These are phyloP conservation scores for Eupithecia pulchellata DNA, from an alignment of 2,888 invertebrate species.

Conservation along the genomic window DNA sequence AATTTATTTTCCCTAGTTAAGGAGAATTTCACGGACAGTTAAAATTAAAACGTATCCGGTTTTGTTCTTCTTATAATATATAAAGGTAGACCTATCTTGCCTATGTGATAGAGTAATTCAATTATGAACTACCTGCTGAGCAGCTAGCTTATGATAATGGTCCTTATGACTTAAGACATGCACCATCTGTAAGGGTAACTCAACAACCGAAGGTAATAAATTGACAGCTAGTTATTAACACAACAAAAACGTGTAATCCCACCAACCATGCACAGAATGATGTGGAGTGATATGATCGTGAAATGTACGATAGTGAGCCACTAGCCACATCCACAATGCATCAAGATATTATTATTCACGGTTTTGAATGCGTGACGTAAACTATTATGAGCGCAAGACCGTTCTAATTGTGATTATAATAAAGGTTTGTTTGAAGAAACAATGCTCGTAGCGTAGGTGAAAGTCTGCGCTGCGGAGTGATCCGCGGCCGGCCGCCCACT, in stretches of 20 bases:
- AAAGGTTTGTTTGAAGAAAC: slow-evolving; percentile 65
- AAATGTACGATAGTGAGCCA: slow-evolving; percentile 40
- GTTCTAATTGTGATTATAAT: slow-evolving; percentile 33
- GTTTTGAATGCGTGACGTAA: slow-evolving; percentile 34
- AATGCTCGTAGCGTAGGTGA: slow-evolving; percentile 65
- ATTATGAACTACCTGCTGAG: not conserved
- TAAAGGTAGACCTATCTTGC: not conserved
- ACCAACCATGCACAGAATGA: slow-evolving; percentile 62
- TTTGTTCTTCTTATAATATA: not conserved
- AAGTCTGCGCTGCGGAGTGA: slow-evolving; percentile 64
- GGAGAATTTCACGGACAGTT: not conserved
- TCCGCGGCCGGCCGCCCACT: slow-evolving; percentile 73
- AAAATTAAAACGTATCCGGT: not conserved
- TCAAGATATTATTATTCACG: slow-evolving; percentile 29
- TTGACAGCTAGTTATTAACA: not conserved
- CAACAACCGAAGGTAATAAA: not conserved
- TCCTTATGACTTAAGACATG: not conserved
- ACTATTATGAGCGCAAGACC: slow-evolving; percentile 36
- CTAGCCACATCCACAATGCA: slow-evolving; percentile 38
- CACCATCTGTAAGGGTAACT: not conserved
- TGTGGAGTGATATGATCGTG: slow-evolving; percentile 52
- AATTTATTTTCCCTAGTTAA: not conserved
- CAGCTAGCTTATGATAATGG: not conserved
- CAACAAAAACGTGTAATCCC: slow-evolving; percentile 39
- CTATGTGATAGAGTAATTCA: not conserved